These are phyloP conservation scores for Elysia chlorotica DNA, from an alignment of 1,140 invertebrate species.

Conservation along the genomic window DNA sequence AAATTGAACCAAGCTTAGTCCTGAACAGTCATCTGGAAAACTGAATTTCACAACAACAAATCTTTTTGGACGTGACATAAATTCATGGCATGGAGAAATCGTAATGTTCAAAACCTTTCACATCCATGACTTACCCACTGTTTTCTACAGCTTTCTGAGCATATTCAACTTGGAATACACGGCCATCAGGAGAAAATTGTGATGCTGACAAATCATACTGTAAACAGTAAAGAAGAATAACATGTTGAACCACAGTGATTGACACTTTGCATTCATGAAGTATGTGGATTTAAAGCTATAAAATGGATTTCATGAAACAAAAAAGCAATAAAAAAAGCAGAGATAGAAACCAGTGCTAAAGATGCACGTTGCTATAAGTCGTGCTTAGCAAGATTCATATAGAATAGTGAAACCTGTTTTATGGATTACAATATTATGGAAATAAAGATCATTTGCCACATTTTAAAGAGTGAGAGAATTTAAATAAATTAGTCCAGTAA, in stretches of 20 bases:
- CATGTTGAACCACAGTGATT: background rate
- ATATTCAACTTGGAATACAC: slow-evolving; percentile 99
- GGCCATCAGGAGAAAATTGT: slow-evolving; percentile 98
- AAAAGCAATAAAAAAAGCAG: background rate
- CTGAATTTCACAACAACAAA: background rate
- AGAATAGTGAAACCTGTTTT: no score
- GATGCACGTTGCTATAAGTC: no score
- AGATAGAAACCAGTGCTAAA: no score
- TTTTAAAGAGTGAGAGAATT: no score
- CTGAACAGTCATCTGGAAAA: background rate
- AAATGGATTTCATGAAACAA: background rate
- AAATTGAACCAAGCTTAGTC: background rate
- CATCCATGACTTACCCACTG: slow-evolving; percentile 77
- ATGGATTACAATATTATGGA: no score
- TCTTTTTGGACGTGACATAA: background rate
- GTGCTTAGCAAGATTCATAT: no score
- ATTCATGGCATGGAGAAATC: background rate
- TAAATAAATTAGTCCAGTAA: no score
- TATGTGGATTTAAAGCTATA: background rate
- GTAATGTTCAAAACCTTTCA: no score
- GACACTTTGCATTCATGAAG: no score
- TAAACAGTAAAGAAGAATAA: slow-evolving; percentile 27
- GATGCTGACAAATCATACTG: slow-evolving; percentile 97
- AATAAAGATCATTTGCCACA: no score
- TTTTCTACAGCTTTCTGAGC: slow-evolving; percentile 99